Base-by-base conservation (phyloP, 1,140 invertebrate species). In the Pogonomyrmex barbatus region DNA sequence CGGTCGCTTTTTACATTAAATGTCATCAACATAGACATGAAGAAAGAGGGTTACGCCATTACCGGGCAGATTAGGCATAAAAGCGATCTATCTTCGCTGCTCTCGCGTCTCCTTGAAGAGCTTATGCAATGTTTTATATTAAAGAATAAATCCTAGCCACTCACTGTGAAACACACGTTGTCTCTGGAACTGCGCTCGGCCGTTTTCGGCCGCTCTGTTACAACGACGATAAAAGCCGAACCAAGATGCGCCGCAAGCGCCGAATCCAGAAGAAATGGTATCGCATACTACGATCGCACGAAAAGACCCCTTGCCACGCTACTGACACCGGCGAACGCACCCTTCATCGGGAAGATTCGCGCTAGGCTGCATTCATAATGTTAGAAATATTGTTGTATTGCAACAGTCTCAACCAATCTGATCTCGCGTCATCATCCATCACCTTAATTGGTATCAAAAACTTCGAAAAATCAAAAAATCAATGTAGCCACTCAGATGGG, bases 121-220 rank as follows among this genome's bases (percentile, higher is more conserved):
- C 50, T 81, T 81, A 81, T 56, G 78, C 65, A 81, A 81, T 36
- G 47, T 39, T 56, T 54, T 81, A 58, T 81, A 58, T 81, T 42
- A 70, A 56, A 70, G 4, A 63, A 56, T 70, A 70, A 70, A 67
- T 30, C 24, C 50, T 9, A 68, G 24, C 56, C 47, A 68, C 65
- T 81, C 50, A 54, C 62, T 36, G 50, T 58, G 65, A 33, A 14
- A 47, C 62, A 52, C 47, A 24, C 62, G 62, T 24, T 17, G 63
- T 24, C 17, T 33, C 36, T 45, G 63, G 30, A 70, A 24, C 36
- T 30, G 24, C 50, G 60, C 45, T 79, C 62, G 63, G 42, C 33
- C 33, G 76, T 30, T 79, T 45, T 39, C 62, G 47, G 36, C n/a
- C 36, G 47, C 8, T 79, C 47, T 24, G 50, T 56, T 24, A 42